A percentile compares a stretch with the other conserved stretches of the same genome.
These are phyloP conservation scores for Grallaria varia DNA, from an alignment of 2,113 vertebrate genomes.

Conservation along the genomic window DNA sequence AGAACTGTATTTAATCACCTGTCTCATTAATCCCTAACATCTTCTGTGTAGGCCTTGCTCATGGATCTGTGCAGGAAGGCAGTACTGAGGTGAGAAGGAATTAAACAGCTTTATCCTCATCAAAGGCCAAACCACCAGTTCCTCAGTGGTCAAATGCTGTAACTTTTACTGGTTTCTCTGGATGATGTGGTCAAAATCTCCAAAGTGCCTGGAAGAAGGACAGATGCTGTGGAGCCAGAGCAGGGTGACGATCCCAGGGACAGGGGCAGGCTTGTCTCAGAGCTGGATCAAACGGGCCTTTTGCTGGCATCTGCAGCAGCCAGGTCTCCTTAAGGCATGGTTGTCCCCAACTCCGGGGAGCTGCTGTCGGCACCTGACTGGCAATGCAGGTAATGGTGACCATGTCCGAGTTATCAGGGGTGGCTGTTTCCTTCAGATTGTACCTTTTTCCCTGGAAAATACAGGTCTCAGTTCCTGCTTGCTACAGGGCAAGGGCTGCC, in stretches of 20 bases:
- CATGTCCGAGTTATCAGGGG: neutral
- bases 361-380: neutral
- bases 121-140: neutral
- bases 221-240: fast-evolving
- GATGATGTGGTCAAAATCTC: neutral
- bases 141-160: neutral
- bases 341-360: neutral
- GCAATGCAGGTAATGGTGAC: neutral
- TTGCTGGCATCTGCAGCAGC: fast-evolving
- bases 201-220: fast-evolving
- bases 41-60: neutral
- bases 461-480: neutral
- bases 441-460: neutral
- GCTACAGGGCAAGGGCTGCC: neutral
- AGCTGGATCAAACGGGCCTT: neutral
- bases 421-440: neutral
- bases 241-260: fast-evolving
- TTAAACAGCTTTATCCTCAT: neutral
- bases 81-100: neutral
- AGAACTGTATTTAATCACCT: conserved; percentile 22
- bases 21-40: neutral
- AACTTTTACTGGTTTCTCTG: neutral
- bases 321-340: neutral
- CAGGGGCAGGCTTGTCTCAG: neutral
- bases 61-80: neutral